A percentile compares a stretch with the other conserved stretches of the same genome.
These are phyloP conservation scores for Erinaceus europaeus DNA, from an alignment of 2,113 vertebrate species.

Conservation along the genomic window DNA sequence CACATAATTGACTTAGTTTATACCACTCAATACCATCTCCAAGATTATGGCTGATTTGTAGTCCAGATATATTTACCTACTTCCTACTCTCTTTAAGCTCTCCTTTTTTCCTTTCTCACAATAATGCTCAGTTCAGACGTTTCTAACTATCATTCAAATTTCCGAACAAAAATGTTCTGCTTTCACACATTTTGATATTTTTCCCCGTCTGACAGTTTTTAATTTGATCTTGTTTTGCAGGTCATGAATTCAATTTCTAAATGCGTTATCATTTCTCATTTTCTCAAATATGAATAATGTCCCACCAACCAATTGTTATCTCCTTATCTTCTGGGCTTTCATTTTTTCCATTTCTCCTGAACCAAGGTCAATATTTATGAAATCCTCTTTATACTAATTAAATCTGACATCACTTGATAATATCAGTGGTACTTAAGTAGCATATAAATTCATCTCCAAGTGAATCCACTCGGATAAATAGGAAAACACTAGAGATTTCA, in stretches of 20 bases:
- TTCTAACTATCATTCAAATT: constrained; percentile 55
- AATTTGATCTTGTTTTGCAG: constrained; percentile 71
- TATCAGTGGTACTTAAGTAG: constrained; percentile 56
- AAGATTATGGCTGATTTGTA: neutral
- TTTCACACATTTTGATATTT: constrained; percentile 31
- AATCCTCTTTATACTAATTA: constrained; percentile 67
- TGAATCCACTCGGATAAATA: constrained; percentile 2
- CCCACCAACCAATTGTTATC: constrained; percentile 63
- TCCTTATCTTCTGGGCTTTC: constrained; percentile 52
- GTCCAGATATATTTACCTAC: neutral
- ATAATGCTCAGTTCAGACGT: constrained; percentile 19
- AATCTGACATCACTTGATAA: constrained; percentile 72
- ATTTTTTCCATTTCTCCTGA: constrained; percentile 31
- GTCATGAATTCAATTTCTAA: constrained; percentile 70
- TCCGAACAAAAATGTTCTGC: constrained; percentile 45
- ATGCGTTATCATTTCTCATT: constrained; percentile 54
- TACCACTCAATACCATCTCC: neutral
- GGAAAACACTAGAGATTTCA: neutral
- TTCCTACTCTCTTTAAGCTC: neutral
- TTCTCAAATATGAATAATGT: constrained; percentile 60
- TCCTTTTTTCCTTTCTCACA: neutral
- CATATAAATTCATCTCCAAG: constrained; percentile 39
- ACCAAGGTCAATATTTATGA: constrained; percentile 65
- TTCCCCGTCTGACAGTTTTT: constrained; percentile 61
- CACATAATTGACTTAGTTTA: neutral